These are phyloP conservation scores for Cataglyphis altisquamis DNA, from an alignment of 2,888 invertebrate genomes.

Conservation along the genomic window DNA sequence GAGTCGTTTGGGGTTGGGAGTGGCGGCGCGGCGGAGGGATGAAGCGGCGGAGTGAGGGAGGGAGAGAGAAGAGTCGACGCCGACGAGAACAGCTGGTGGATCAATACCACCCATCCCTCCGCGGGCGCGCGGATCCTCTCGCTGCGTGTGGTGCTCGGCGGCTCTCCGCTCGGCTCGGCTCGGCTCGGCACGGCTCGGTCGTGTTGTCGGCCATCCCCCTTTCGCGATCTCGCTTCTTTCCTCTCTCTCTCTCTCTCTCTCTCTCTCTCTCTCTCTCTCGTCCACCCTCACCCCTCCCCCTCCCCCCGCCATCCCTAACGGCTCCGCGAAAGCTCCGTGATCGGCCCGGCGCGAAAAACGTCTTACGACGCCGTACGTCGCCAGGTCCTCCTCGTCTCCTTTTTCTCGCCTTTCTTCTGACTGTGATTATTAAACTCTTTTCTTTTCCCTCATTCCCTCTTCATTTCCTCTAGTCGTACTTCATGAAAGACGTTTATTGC, in stretches of 20 bases:
- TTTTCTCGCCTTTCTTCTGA: not conserved
- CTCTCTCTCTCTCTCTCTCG: not conserved
- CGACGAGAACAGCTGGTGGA: slow-evolving; percentile 82
- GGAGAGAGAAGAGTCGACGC: slow-evolving; percentile 44
- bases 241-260: not conserved
- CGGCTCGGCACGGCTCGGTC: slow-evolving; percentile 35
- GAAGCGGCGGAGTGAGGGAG: not conserved
- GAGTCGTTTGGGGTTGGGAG: slow-evolving; percentile 67
- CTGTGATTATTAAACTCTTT: slow-evolving; percentile 30
- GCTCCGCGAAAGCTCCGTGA: slow-evolving; percentile 14
- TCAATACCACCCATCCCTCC: slow-evolving; percentile 83
- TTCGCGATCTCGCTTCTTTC: slow-evolving; percentile 38
- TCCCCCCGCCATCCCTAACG: not conserved
- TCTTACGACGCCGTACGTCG: slow-evolving; percentile 21
- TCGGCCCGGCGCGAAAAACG: slow-evolving; percentile 15
- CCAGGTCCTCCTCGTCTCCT: not conserved
- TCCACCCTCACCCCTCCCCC: too few species aligned
- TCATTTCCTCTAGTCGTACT: not conserved
- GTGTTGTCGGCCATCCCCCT: slow-evolving; percentile 29
- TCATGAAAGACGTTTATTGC: not conserved
- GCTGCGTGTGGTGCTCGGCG: slow-evolving; percentile 6
- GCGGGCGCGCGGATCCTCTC: slow-evolving; percentile 42
- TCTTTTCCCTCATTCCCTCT: not conserved
- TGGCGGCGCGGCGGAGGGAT: slow-evolving; percentile 45
- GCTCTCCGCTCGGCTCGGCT: slow-evolving; percentile 42